Base-by-base conservation (phyloP, 2,797 vertebrate genomes). In the Ambastaia sidthimunki region DNA sequence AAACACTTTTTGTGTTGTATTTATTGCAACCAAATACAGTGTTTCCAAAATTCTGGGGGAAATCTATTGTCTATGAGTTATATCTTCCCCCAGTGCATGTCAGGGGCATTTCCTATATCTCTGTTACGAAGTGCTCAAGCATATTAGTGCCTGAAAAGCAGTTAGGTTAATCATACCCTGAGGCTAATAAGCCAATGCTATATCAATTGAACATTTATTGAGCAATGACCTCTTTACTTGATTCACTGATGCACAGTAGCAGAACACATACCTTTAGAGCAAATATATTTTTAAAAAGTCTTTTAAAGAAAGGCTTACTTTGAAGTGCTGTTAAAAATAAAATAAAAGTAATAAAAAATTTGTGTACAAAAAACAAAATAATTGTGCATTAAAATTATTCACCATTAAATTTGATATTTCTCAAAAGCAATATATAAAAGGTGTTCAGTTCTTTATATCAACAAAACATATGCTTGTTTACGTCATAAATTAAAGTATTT, bases 151-250 rank as follows among this genome's bases (percentile, higher is more conserved):
- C 77, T 83, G 59, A 74, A 86, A 80, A 86, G 16, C 65, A 73
- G 77, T 88, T 88, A 84, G 69, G 75, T 67, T 72, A 71, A 82
- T 83, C 74, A 78, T 70, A 79, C 80, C 88, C 87, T 55, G 16
- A 76, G 86, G 88, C 87, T 87, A 75, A 52, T 74, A 59, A 52
- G 73, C 73, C 44, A 80, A 83, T 81, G 41, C 81, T 50, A 85
- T 82, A 89, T 87, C 85, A 86, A 86, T 89, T 86, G 13, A 79
- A 78, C 74, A 80, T 80, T 80, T 83, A 74, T 81, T 71, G 69
- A 82, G 54, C 7, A 66, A 69, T 78, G 50, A 59, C 71, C 80
- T 70, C 82, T 83, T 82, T 81, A 82, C 44, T 74, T 72, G 76
- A 82, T 75, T 54, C 63, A 47, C 25, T 48, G 79, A 63, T 85